phyloP scores from a whole-genome alignment of 2,888 invertebrate species.

The Crocallis elinguaria region DNA sequence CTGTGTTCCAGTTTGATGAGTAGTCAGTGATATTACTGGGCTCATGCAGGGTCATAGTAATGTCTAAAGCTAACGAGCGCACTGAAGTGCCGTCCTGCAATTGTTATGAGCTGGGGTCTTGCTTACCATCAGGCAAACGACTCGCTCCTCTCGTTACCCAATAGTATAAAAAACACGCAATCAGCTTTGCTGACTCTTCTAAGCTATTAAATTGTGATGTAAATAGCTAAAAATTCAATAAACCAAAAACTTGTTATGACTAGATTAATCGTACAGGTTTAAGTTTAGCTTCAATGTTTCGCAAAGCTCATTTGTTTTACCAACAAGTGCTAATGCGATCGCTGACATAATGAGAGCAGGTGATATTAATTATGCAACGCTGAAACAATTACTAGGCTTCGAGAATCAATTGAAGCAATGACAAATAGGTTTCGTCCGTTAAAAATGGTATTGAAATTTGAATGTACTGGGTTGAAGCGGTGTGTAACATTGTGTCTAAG shows the following conservation, averaged over 20 bases:
- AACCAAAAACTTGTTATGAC: background rate
- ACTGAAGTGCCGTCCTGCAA: too few species aligned
- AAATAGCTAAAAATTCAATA: background rate
- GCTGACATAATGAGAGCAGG: constrained; percentile 17
- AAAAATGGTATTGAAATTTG: background rate
- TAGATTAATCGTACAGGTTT: constrained; percentile 9
- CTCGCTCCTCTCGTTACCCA: too few species aligned
- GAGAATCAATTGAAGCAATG: constrained; percentile 3
- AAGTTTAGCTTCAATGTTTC: constrained; percentile 10
- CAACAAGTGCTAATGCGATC: constrained; percentile 14
- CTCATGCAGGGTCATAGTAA: too few species aligned
- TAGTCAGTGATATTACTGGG: too few species aligned
- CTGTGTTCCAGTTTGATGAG: too few species aligned
- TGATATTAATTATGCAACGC: constrained; percentile 10
- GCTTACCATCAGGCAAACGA: too few species aligned
- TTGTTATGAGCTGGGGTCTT: too few species aligned
- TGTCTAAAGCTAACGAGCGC: too few species aligned
- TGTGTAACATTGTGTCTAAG: too few species aligned
- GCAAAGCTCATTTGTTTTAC: constrained; percentile 18
- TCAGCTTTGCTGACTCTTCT: too few species aligned
- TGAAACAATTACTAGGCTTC: constrained; percentile 11
- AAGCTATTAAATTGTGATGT: too few species aligned
- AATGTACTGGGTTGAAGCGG: background rate
- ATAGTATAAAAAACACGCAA: too few species aligned
- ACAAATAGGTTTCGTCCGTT: background rate